phyloP scores from a whole-genome alignment of 2,888 invertebrate genomes.

The Idaea biselata region DNA sequence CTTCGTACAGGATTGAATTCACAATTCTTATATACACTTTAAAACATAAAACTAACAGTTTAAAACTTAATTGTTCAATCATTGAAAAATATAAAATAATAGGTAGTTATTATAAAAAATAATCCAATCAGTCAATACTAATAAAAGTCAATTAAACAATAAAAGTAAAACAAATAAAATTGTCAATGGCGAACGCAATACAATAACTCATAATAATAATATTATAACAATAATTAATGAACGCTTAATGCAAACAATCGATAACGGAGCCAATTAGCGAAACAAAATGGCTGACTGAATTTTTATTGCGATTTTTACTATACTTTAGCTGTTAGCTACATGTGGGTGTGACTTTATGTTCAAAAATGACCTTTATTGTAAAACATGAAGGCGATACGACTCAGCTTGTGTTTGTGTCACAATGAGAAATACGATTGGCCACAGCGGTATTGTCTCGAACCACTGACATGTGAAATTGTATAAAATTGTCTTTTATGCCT shows the following conservation, averaged over 20 bases:
- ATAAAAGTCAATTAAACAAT: constrained; percentile 21
- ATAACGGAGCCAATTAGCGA: constrained; percentile 70
- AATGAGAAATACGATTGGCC: constrained; percentile 46
- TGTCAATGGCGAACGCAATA: constrained; percentile 50
- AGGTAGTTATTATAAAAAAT: too few species aligned
- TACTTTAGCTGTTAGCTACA: constrained; percentile 18
- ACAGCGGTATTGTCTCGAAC: constrained; percentile 45
- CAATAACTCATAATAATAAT: constrained; percentile 56
- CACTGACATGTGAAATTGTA: constrained; percentile 49
- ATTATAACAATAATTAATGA: constrained; percentile 56
- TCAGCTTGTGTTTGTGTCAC: constrained; percentile 24
- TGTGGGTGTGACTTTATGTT: constrained; percentile 14
- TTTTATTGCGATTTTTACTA: constrained; percentile 54
- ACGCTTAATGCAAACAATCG: constrained; percentile 61
- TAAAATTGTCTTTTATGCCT: constrained; percentile 32
- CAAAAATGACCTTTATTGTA: constrained; percentile 16
- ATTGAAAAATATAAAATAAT: too few species aligned
- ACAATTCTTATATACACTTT: too few species aligned
- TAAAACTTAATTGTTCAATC: too few species aligned
- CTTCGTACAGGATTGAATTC: too few species aligned
- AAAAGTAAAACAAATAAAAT: constrained; percentile 37
- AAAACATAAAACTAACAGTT: too few species aligned
- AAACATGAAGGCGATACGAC: neutral
- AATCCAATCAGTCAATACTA: constrained; percentile 3
- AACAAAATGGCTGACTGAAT: constrained; percentile 48